Evolutionary conservation across 2,113 vertebrate genomes (phyloP).

Genomic region (Quiscalus mexicanus): DNA sequence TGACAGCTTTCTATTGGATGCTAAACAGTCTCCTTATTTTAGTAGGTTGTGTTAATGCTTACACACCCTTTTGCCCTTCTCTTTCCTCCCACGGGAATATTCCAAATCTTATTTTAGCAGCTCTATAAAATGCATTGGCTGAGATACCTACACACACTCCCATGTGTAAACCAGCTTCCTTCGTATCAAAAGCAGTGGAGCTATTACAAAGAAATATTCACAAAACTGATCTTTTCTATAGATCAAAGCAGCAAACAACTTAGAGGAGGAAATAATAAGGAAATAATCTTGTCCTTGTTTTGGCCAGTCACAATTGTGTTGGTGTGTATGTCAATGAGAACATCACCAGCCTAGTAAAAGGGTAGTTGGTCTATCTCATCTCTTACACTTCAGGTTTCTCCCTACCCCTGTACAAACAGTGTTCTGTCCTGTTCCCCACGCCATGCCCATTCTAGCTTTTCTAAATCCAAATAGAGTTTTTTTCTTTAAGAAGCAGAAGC

Average conservation of each 20-base stretch:
- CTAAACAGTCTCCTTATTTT: not conserved
- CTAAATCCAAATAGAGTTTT: not conserved
- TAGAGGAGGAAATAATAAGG: not conserved
- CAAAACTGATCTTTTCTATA: not conserved
- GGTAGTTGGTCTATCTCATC: not conserved
- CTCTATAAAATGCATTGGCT: not conserved
- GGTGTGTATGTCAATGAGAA: not conserved
- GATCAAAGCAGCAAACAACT: not conserved
- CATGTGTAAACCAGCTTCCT: not conserved
- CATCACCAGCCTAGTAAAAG: not conserved
- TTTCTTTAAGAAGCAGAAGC: not conserved
- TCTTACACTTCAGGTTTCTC: not conserved
- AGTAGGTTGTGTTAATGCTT: not conserved
- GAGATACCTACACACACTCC: not conserved
- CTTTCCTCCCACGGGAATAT: not conserved
- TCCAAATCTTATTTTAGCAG: not conserved
- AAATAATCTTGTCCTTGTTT: not conserved
- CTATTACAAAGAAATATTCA: not conserved
- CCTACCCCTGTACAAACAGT: not conserved
- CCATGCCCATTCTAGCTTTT: not conserved
- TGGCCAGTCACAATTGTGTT: not conserved
- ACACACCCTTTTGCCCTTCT: not conserved
- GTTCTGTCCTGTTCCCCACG: not conserved
- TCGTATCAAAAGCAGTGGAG: not conserved
- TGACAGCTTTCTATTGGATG: not conserved